A percentile compares a stretch with the other conserved stretches of the same genome.
Evolutionary conservation across 2,888 invertebrate genomes (phyloP).

Genomic region (Phanerotoma sp.): DNA sequence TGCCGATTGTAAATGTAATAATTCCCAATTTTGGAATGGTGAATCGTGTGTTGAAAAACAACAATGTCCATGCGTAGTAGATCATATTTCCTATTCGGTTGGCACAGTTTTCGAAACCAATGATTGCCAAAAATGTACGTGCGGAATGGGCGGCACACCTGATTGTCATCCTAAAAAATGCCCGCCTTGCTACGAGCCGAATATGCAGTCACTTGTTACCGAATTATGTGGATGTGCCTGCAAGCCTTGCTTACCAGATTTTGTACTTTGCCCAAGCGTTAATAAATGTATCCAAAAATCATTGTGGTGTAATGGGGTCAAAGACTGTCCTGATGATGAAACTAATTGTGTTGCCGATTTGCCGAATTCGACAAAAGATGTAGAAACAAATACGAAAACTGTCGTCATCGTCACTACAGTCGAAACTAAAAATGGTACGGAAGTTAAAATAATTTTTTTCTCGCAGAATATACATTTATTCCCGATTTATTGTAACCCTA

Average conservation of each 20-base stretch:
- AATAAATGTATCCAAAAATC: constrained; percentile 70
- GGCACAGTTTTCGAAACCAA: constrained; percentile 71
- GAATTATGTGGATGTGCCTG: constrained; percentile 73
- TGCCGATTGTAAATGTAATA: constrained; percentile 60
- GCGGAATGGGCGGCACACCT: constrained; percentile 72
- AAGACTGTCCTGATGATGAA: constrained; percentile 85
- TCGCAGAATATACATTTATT: too few relatives aligned
- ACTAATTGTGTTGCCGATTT: constrained; percentile 60
- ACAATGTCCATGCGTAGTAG: constrained; percentile 78
- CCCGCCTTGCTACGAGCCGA: constrained; percentile 64
- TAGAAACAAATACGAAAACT: constrained; percentile 27
- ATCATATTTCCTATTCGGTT: constrained; percentile 68
- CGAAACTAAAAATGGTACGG: constrained; percentile 28
- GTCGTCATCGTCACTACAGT: constrained; percentile 18
- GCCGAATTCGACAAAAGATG: constrained; percentile 24
- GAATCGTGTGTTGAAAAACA: constrained; percentile 68
- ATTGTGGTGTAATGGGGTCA: constrained; percentile 79
- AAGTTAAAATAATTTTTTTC: constrained; percentile 1
- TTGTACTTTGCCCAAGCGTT: constrained; percentile 72
- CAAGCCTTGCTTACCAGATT: constrained; percentile 68
- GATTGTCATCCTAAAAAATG: constrained; percentile 72
- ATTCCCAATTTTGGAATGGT: constrained; percentile 72
- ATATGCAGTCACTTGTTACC: constrained; percentile 63
- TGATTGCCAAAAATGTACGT: constrained; percentile 78
- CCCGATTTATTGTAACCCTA: too few relatives aligned